Percentiles rank a stretch among this genome's conserved stretches.
phyloP scores from a whole-genome alignment of 2,113 vertebrate genomes.

The Bubo blakistoni region DNA sequence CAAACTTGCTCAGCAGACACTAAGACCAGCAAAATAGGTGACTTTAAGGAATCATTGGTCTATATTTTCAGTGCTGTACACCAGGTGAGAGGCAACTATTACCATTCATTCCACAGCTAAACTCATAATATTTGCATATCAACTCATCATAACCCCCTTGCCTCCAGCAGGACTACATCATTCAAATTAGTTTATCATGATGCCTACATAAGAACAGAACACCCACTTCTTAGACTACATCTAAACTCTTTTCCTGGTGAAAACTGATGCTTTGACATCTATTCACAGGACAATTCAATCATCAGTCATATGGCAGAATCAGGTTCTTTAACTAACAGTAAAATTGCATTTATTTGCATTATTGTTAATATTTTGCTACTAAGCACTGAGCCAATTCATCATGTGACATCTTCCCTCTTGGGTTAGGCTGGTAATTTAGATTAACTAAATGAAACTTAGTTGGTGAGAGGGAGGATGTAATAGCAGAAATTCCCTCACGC shows the following conservation, averaged over 20 bases:
- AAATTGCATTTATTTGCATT: not conserved
- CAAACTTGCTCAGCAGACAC: not conserved
- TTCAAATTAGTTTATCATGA: not conserved
- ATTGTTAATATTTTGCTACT: not conserved
- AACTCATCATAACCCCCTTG: not conserved
- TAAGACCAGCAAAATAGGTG: not conserved
- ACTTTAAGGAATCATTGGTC: not conserved
- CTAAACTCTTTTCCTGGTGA: not conserved
- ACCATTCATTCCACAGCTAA: not conserved
- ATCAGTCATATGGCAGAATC: not conserved
- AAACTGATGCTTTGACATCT: not conserved
- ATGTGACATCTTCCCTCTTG: not conserved
- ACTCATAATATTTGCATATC: not conserved
- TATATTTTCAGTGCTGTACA: not conserved
- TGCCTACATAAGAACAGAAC: not conserved
- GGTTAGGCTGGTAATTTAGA: not conserved
- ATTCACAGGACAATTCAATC: not conserved
- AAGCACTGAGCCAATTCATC: not conserved
- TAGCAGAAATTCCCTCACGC: not conserved
- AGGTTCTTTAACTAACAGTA: not conserved
- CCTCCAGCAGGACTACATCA: not conserved
- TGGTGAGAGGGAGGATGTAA: not conserved
- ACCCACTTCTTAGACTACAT: accelerated
- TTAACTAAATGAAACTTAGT: not conserved
- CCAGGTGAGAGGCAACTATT: not conserved